Conservation (phyloP, 1,140 invertebrate species). For the Dreissena polymorpha region DNA sequence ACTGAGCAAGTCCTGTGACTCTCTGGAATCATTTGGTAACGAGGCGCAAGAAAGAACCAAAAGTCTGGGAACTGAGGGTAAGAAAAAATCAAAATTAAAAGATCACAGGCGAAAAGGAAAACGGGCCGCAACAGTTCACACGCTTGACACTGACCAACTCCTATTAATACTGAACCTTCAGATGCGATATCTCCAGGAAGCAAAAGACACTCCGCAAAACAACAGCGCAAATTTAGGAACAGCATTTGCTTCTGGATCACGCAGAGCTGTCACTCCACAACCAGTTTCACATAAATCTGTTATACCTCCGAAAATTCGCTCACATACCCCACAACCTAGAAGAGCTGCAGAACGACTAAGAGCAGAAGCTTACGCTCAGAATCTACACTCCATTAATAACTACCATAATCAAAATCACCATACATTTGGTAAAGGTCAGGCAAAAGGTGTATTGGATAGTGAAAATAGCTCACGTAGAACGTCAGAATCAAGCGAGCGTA, state of each 20-base stretch:
- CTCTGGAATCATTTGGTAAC: slow-evolving; percentile 52
- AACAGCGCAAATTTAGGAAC: slow-evolving; percentile 4
- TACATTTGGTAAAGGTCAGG: no score
- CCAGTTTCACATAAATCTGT: slow-evolving; percentile 54
- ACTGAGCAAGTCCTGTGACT: slow-evolving; percentile 61
- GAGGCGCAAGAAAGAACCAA: slow-evolving; percentile 20
- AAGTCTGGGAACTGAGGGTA: slow-evolving; percentile 25
- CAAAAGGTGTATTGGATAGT: not conserved
- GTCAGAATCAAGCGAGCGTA: slow-evolving; percentile 34
- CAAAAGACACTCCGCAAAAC: slow-evolving; percentile 56
- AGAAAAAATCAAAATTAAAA: slow-evolving; percentile 64
- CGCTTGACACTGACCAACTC: slow-evolving; percentile 71
- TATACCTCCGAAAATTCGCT: slow-evolving; percentile 62
- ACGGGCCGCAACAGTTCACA: slow-evolving; percentile 72
- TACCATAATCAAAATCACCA: slow-evolving; percentile 1
- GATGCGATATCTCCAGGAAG: slow-evolving; percentile 72
- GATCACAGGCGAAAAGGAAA: slow-evolving; percentile 66
- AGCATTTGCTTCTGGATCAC: not conserved
- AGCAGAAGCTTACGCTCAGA: slow-evolving; percentile 20
- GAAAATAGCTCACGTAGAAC: slow-evolving; percentile 38
- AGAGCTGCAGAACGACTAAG: slow-evolving; percentile 17
- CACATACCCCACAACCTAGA: slow-evolving; percentile 69
- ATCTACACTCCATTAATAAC: not conserved
- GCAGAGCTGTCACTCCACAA: slow-evolving; percentile 59
- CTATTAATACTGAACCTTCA: slow-evolving; percentile 73